Evolutionary conservation across 2,797 vertebrate genomes (phyloP).

Genomic region (Paramormyrops hopkinsi): DNA sequence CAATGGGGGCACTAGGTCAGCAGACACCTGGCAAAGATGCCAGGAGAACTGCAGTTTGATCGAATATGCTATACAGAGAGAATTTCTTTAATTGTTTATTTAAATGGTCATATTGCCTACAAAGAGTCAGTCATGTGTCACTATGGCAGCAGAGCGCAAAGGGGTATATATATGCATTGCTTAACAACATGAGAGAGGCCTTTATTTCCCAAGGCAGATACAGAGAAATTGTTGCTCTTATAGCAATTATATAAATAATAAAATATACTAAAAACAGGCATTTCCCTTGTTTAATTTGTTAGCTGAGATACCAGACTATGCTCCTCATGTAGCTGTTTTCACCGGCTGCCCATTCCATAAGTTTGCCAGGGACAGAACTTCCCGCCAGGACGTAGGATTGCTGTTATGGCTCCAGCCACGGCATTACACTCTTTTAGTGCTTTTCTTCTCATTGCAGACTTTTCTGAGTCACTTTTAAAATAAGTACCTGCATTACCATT

Average conservation of each 20-base stretch:
- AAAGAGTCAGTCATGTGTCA: slow-evolving; percentile 38
- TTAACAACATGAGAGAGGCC: background rate
- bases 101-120: slow-evolving; percentile 32
- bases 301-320: slow-evolving; percentile 22
- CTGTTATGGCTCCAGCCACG: background rate
- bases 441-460: background rate
- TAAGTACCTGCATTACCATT: background rate
- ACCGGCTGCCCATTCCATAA: slow-evolving; percentile 3
- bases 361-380: background rate
- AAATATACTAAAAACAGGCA: background rate
- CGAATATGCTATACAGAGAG: background rate
- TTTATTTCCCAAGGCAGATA: slow-evolving; percentile 21
- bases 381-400: background rate
- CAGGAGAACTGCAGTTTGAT: background rate
- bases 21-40: background rate
- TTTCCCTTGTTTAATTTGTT: slow-evolving; percentile 24
- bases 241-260: background rate
- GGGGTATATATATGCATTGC: slow-evolving; percentile 33
- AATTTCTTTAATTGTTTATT: background rate
- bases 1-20: background rate
- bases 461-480: background rate
- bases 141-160: slow-evolving; percentile 47
- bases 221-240: slow-evolving; percentile 19
- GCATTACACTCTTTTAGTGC: background rate
- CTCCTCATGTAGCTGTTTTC: slow-evolving; percentile 12